Conservation (phyloP, 2,888 invertebrate genomes). For the Seira ritae region DNA sequence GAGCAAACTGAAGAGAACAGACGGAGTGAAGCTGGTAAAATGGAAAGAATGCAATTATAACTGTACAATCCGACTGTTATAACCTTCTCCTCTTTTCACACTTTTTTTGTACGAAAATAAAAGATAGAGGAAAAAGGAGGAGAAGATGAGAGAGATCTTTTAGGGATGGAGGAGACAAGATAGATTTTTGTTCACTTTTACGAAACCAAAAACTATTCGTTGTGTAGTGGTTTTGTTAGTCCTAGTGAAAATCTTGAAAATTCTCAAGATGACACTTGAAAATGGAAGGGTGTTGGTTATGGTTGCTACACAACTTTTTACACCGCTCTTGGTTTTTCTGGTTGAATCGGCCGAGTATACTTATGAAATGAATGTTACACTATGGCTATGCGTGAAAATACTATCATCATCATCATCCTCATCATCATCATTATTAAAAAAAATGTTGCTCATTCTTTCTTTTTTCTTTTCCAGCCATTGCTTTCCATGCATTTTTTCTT, state of each 20-base stretch:
- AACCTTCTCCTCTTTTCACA: too few relatives aligned
- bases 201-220: too few relatives aligned
- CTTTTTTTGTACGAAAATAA: too few relatives aligned
- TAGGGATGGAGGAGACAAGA: too few relatives aligned
- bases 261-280: constrained; percentile 62
- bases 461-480: constrained; percentile 27
- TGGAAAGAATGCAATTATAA: too few relatives aligned
- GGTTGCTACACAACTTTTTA: neutral
- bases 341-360: constrained; percentile 7
- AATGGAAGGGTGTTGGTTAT: constrained; percentile 45
- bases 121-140: too few relatives aligned
- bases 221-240: too few relatives aligned
- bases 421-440: constrained; percentile 50
- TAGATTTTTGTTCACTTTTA: too few relatives aligned
- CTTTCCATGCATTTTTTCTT: constrained; percentile 6
- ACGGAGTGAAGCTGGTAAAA: neutral
- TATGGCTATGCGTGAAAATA: too few relatives aligned
- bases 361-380: constrained; percentile 31
- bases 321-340: constrained; percentile 33
- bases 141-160: too few relatives aligned
- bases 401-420: neutral
- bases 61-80: too few relatives aligned
- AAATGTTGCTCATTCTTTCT: constrained; percentile 1
- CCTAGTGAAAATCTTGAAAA: constrained; percentile 52
- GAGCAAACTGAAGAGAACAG: neutral